Conservation (phyloP, 2,888 invertebrate species). For the Acronicta aceris region DNA sequence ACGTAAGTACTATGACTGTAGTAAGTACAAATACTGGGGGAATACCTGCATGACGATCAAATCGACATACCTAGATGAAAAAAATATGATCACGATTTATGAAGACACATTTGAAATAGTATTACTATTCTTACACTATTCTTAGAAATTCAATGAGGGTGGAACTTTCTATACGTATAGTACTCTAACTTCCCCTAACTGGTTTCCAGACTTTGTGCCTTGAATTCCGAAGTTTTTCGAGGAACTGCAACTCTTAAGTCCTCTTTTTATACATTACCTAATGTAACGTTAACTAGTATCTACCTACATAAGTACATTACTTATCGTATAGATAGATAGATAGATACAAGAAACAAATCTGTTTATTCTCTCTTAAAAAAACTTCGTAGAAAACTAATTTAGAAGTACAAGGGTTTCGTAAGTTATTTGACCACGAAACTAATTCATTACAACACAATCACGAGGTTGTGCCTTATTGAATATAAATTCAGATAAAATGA, state of each 20-base stretch:
- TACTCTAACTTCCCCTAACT: conserved; percentile 20
- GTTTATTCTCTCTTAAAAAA: conserved; percentile 14
- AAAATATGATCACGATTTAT: conserved; percentile 1
- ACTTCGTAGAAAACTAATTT: conserved; percentile 45
- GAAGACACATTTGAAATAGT: conserved; percentile 9
- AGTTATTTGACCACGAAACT: conserved; percentile 59
- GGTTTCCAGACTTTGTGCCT: conserved; percentile 21
- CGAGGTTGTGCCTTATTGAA: conserved; percentile 28
- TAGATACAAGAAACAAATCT: conserved; percentile 5
- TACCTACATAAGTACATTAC: too few species aligned
- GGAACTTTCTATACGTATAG: conserved; percentile 4
- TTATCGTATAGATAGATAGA: too few species aligned
- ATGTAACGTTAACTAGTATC: too few species aligned
- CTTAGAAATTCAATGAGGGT: conserved; percentile 32
- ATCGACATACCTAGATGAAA: conserved; percentile 4
- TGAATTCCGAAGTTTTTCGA: conserved; percentile 10
- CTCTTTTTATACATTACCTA: not conserved
- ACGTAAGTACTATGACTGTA: not conserved
- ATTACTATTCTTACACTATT: conserved; percentile 14
- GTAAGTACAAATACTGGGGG: conserved; percentile 4
- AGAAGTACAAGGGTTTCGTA: conserved; percentile 51
- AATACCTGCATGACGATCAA: not conserved
- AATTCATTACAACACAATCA: conserved; percentile 57
- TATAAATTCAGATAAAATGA: conserved; percentile 17
- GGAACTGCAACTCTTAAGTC: conserved; percentile 10